Percentiles rank a stretch among this genome's conserved stretches.
phyloP scores from a whole-genome alignment of 2,113 vertebrate species.

The Lynx canadensis region DNA sequence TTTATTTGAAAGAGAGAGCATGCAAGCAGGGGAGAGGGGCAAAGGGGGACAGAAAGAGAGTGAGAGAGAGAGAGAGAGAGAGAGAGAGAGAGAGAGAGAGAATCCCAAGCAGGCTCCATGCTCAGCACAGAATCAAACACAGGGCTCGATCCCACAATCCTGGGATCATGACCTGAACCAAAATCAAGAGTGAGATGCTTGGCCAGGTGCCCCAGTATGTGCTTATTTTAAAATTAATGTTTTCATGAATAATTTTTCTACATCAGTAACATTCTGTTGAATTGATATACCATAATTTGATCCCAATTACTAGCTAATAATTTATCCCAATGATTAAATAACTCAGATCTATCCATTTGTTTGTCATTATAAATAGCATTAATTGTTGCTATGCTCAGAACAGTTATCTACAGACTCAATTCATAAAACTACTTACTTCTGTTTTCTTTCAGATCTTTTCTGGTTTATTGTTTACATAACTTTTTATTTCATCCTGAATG shows the following conservation, averaged over 20 bases:
- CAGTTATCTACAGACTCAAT: not conserved
- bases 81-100: no score
- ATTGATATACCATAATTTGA: not conserved
- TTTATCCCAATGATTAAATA: not conserved
- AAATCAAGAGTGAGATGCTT: no score
- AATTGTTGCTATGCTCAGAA: not conserved
- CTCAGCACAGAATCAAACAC: no score
- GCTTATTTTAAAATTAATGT: conserved; percentile 17
- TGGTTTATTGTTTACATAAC: not conserved
- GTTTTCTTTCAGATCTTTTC: not conserved
- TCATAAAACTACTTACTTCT: not conserved
- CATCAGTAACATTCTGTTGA: not conserved
- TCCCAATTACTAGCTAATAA: not conserved
- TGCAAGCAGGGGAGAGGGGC: no score
- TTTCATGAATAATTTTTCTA: not conserved
- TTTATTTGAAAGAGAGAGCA: no score
- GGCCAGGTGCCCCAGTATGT: not conserved
- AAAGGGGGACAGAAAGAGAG: no score
- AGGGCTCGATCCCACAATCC: no score
- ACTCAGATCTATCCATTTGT: not conserved
- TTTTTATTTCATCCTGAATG: not conserved
- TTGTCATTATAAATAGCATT: not conserved
- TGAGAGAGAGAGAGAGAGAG: no score
- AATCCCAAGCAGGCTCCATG: not conserved
- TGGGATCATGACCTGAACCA: no score